phyloP scores from a whole-genome alignment of 2,797 vertebrate genomes.

The Lepidocolaptes lacrymiger region DNA sequence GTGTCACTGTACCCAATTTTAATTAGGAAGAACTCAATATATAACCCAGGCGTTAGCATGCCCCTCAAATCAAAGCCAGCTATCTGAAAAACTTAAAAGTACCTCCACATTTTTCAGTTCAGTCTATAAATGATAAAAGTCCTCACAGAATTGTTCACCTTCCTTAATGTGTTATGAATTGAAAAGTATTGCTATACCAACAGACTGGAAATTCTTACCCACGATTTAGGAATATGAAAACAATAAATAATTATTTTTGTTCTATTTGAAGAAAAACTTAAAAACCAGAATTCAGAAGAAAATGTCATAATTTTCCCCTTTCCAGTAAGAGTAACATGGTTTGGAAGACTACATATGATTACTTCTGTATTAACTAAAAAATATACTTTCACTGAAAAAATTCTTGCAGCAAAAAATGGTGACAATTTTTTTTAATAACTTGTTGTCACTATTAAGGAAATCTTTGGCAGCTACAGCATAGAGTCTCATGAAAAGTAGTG shows the following conservation, averaged over 20 bases:
- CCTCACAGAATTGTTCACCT: neutral
- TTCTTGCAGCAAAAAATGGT: neutral
- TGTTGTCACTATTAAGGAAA: neutral
- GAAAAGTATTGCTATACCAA: neutral
- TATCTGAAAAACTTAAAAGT: neutral
- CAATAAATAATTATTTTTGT: neutral
- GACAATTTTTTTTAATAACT: neutral
- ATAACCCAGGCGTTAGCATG: neutral
- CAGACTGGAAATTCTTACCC: neutral
- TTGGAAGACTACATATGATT: neutral
- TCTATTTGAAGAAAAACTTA: neutral
- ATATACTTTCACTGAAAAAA: neutral
- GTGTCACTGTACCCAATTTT: conserved; percentile 14
- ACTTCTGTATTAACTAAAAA: neutral
- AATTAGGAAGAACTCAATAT: conserved; percentile 37
- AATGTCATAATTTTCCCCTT: neutral
- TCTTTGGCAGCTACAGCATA: neutral
- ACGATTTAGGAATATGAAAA: neutral
- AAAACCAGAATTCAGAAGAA: neutral
- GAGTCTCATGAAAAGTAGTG: neutral
- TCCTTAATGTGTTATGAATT: neutral
- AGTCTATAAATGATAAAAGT: neutral
- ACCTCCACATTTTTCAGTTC: neutral
- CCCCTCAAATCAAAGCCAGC: neutral
- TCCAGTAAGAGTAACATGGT: neutral